Evolutionary conservation across 1,140 invertebrate genomes (phyloP), one percentile per base, ranked within the genome.

Genomic region (Drosophila orena): DNA sequence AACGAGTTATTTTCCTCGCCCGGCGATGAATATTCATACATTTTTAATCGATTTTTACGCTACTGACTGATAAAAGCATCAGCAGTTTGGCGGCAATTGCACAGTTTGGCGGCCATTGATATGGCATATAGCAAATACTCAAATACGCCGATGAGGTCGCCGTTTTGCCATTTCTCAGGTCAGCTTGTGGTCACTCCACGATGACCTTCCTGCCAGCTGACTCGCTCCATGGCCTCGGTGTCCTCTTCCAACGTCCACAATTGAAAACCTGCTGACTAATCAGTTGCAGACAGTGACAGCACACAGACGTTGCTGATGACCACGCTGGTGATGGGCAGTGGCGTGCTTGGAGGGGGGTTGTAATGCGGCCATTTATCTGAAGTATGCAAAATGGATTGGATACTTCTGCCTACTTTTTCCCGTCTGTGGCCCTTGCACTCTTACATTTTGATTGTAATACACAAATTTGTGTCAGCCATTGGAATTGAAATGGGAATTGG

Each of bases 1-100:
- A 86, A 86, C 79, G 83, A 86, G 83, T 70, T 88, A 88, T 86
- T 86, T 86, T 79, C 76, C 75, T 83, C 83, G 68, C 66, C 76
- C 71, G 57, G 49, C 61, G 70, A 68, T 72, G 75, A 71, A 88
- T 88, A 88, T 88, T 88, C 88, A 88, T 88, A 88, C 42, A 83
- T 88, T 78, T 88, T 69, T 75, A 79, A 88, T 88, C 83, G 83
- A 88, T 88, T 83, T 86, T 58, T 76, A 38, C 20, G 11, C 17
- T 50, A n/a, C 12, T 17, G 42, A 37, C 12, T 56, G 30, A n/a
- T 43, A 55, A 55, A 34, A 35, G 35, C 11, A 20, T 38, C 30
- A 17, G 34, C 34, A 44, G 30, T 50, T 27, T 43, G 17, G n/a
- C 8, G 56, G 56, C 5, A 3, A 22, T 17, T 22, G 2, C 17